Percentiles rank a stretch among this genome's conserved stretches.
These are phyloP conservation scores for Frankliniella fusca DNA, from an alignment of 2,888 invertebrate species.

Conservation along the genomic window DNA sequence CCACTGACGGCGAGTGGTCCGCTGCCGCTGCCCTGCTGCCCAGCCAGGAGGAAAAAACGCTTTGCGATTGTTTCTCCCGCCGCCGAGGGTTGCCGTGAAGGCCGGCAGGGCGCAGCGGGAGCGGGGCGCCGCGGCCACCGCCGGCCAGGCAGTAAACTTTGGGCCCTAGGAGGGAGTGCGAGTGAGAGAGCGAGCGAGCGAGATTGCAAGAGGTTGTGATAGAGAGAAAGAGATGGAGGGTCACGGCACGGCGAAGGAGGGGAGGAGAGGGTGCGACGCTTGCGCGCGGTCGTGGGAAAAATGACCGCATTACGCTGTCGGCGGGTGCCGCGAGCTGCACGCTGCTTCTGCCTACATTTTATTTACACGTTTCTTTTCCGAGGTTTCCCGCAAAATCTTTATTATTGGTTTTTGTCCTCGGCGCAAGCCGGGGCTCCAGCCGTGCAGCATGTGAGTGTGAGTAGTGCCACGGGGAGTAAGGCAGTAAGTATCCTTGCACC, in stretches of 20 bases:
- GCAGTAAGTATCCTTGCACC: too few species aligned
- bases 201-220: background rate
- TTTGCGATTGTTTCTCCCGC: background rate
- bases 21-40: background rate
- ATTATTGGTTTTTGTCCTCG: too few species aligned
- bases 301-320: constrained; percentile 14
- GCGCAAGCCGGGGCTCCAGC: too few species aligned
- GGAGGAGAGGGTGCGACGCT: background rate
- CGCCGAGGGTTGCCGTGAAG: background rate
- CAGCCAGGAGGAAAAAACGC: constrained; percentile 15
- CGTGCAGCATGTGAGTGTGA: too few species aligned
- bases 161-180: background rate
- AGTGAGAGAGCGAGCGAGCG: background rate
- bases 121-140: background rate
- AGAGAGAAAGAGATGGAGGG: background rate
- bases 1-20: background rate
- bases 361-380: too few species aligned
- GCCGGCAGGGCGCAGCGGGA: background rate
- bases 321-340: too few species aligned
- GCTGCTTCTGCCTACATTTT: too few species aligned
- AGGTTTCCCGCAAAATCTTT: too few species aligned
- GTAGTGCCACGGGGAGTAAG: too few species aligned
- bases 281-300: background rate
- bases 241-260: background rate
- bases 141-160: constrained; percentile 5